phyloP scores from a whole-genome alignment of 2,113 vertebrate species.

The Onychorhynchus coronatus region DNA sequence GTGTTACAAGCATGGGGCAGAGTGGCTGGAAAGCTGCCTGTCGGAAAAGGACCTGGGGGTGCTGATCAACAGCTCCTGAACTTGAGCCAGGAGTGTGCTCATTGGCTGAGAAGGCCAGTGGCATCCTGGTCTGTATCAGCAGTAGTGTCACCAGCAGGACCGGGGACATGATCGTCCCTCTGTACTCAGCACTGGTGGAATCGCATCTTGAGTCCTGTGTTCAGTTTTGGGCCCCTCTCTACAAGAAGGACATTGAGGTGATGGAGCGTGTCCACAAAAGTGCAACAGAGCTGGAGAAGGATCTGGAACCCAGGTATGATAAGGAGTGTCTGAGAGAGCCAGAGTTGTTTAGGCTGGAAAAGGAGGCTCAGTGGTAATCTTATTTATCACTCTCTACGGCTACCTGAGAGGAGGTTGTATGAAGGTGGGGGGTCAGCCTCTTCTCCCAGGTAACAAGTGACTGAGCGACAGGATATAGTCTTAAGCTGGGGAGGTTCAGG shows the following conservation, averaged over 20 bases:
- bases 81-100: neutral
- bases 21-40: neutral
- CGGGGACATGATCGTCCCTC: too few species aligned
- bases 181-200: too few species aligned
- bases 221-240: too few species aligned
- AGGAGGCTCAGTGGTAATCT: neutral
- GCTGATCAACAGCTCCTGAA: neutral
- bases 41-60: neutral
- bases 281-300: too few species aligned
- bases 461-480: neutral
- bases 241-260: too few species aligned
- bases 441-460: neutral
- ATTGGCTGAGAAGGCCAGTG: rapidly evolving
- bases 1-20: neutral
- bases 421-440: neutral
- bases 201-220: too few species aligned
- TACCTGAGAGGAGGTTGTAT: neutral
- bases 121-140: too few species aligned
- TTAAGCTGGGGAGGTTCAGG: neutral
- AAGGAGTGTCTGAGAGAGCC: too few species aligned
- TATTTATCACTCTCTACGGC: rapidly evolving
- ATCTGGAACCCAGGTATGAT: too few species aligned
- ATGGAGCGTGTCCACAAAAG: too few species aligned
- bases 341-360: too few species aligned
- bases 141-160: too few species aligned